Conservation (phyloP, 2,888 invertebrate genomes). For the Drosophila paranaensis region DNA sequence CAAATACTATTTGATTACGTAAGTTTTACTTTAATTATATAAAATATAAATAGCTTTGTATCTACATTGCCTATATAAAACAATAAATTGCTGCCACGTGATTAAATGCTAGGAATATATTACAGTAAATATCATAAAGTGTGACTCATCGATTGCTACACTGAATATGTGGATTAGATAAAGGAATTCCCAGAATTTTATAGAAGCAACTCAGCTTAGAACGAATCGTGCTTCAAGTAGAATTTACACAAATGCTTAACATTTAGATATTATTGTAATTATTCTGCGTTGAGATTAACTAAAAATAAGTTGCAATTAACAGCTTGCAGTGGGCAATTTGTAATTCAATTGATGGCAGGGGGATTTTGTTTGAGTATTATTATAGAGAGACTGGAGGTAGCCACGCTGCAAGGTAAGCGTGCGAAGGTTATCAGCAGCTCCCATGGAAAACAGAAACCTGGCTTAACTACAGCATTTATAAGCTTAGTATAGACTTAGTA, state of each 20-base stretch:
- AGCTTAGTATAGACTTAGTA: not conserved
- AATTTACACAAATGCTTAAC: not conserved
- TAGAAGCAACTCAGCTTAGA: not conserved
- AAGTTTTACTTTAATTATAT: not conserved
- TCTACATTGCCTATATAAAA: not conserved
- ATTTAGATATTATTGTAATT: conserved; percentile 4
- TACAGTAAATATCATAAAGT: not conserved
- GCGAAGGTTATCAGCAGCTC: conserved; percentile 42
- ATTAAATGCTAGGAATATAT: conserved; percentile 16
- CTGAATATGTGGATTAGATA: conserved; percentile 34
- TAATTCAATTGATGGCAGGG: conserved; percentile 15
- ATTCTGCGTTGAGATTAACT: not conserved
- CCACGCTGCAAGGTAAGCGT: conserved; percentile 52
- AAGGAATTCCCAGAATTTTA: conserved; percentile 31
- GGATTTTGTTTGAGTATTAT: conserved; percentile 3
- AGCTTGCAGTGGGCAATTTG: conserved; percentile 17
- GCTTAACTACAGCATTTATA: conserved; percentile 9
- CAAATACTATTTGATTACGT: not conserved
- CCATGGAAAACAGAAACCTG: conserved; percentile 14
- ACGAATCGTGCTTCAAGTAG: conserved; percentile 15
- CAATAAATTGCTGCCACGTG: conserved; percentile 16
- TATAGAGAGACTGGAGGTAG: conserved; percentile 8
- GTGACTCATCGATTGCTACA: conserved; percentile 22
- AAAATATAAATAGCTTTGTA: not conserved
- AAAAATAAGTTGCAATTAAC: not conserved